Conservation (phyloP, 2,888 invertebrate species). For the Drosophila paracracens region DNA sequence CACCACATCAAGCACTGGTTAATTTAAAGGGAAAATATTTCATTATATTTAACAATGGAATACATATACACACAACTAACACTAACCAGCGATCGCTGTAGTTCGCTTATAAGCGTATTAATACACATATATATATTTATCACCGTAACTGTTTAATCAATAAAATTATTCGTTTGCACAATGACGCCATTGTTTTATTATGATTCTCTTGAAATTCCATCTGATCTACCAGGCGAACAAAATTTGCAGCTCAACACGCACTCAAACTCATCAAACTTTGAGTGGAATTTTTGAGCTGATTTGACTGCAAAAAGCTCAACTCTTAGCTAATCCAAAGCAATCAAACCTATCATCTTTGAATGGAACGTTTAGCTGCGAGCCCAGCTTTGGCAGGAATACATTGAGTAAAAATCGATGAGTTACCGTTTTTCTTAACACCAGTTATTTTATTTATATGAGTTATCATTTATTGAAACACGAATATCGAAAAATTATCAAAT, state of each 20-base stretch:
- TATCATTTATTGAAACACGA: conserved; percentile 51
- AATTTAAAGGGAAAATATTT: conserved; percentile 45
- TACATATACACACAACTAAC: conserved; percentile 16
- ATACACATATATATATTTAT: conserved; percentile 66
- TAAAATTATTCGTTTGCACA: conserved; percentile 80
- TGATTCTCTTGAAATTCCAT: neutral
- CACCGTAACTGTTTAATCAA: conserved; percentile 76
- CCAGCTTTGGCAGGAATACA: neutral
- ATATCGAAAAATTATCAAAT: conserved; percentile 33
- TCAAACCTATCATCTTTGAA: neutral
- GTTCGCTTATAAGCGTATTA: conserved; percentile 39
- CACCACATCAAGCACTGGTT: conserved; percentile 67
- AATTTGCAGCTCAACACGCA: neutral
- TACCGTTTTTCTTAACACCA: conserved; percentile 3
- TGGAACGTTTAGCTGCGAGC: too few relatives aligned
- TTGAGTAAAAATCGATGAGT: neutral
- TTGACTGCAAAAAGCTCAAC: neutral
- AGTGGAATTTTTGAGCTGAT: neutral
- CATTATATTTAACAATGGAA: conserved; percentile 31
- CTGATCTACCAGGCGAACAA: neutral
- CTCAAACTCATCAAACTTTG: neutral
- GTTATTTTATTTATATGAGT: conserved; percentile 19
- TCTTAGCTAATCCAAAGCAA: neutral
- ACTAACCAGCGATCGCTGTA: conserved; percentile 23
- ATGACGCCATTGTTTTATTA: conserved; percentile 28